These are phyloP conservation scores for Hanleya hanleyi DNA, from an alignment of 2,888 invertebrate species.

Conservation along the genomic window DNA sequence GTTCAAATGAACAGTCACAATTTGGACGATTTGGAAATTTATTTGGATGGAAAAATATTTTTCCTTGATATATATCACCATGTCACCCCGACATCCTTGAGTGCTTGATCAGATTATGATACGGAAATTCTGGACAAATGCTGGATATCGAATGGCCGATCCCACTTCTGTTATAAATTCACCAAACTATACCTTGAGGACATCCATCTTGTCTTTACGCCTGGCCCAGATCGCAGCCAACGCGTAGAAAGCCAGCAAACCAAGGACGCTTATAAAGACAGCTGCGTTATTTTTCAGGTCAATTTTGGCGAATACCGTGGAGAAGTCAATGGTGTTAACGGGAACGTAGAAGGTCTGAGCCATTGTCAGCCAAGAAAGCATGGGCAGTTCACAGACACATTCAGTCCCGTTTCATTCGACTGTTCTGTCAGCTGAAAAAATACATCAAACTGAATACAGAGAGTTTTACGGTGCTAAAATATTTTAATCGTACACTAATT, in stretches of 20 bases:
- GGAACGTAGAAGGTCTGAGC: slow-evolving; percentile 65
- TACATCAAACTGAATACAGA: too few species aligned
- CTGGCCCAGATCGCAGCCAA: slow-evolving; percentile 47
- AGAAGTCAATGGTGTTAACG: slow-evolving; percentile 69
- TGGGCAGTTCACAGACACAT: slow-evolving; percentile 55
- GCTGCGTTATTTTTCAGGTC: slow-evolving; percentile 63
- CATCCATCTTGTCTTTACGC: slow-evolving; percentile 50
- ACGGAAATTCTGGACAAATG: too few species aligned
- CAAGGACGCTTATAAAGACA: slow-evolving; percentile 53
- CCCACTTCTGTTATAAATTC: too few species aligned
- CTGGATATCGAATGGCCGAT: too few species aligned
- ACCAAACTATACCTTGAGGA: slow-evolving; percentile 48
- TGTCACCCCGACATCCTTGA: too few species aligned
- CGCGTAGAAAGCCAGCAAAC: slow-evolving; percentile 50
- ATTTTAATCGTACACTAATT: too few species aligned
- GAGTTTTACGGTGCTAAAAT: too few species aligned
- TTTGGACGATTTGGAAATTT: too few species aligned
- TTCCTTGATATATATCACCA: too few species aligned
- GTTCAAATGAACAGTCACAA: too few species aligned
- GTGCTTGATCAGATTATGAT: too few species aligned
- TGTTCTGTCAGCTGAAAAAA: slow-evolving; percentile 41
- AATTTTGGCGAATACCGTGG: slow-evolving; percentile 62
- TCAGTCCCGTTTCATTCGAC: slow-evolving; percentile 44
- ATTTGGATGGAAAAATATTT: too few species aligned
- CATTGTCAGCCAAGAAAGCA: slow-evolving; percentile 52